Evolutionary conservation across 1,140 invertebrate species (phyloP).

Genomic region (Penaeus japonicus): DNA sequence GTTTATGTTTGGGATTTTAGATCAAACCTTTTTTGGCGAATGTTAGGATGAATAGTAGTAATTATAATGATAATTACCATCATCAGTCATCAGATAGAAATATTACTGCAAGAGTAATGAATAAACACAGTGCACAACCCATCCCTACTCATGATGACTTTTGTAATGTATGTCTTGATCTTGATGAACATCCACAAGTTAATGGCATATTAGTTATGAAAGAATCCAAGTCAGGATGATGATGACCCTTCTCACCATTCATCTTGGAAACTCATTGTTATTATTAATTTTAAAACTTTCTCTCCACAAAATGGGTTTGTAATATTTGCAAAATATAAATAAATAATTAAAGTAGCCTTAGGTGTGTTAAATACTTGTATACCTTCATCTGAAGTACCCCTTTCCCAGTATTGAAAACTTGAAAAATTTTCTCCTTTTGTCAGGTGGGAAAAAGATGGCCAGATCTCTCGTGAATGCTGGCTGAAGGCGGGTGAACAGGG

Average conservation of each 20-base stretch:
- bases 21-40: no score
- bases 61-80: no score
- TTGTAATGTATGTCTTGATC: no score
- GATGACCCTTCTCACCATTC: not conserved
- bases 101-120: no score
- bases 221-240: no score
- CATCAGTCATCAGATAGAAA: not conserved
- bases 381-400: not conserved
- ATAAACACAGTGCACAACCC: no score
- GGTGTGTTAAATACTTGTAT: not conserved
- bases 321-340: no score
- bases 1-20: no score
- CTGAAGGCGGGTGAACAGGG: conserved; percentile 65
- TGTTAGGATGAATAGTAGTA: no score
- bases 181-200: no score
- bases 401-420: not conserved
- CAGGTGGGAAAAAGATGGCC: conserved; percentile 66
- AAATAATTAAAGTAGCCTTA: not conserved
- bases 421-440: not conserved
- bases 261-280: not conserved
- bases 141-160: no score
- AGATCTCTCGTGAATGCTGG: conserved; percentile 65
- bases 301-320: not conserved
- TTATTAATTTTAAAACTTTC: not conserved
- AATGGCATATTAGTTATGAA: not conserved